Base-by-base conservation (phyloP, 2,888 invertebrate genomes). In the Pachymerium ferrugineum region DNA sequence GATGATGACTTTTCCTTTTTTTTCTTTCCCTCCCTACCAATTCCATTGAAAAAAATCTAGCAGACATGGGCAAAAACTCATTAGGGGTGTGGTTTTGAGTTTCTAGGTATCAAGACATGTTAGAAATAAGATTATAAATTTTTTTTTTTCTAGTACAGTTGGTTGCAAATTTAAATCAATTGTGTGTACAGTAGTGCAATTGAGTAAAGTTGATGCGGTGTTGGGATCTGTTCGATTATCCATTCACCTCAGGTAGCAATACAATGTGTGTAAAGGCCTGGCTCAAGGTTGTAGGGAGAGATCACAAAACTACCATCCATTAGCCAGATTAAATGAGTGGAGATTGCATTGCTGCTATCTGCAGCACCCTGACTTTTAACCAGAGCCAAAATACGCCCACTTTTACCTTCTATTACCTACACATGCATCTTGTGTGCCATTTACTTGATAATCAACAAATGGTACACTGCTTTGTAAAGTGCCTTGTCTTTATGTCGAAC, bases 281-380 rank as follows among this genome's bases (percentile, higher is more conserved):
- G 28, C 25, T 25, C 25, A 62, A 62, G 25, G 28, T 62, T 62
- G 62, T 28, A 62, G 62, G 28, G 62, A 22, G 62, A 28, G 62
- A 62, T 28, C 62, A 62, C 62, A 62, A 62, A 62, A 62, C 62
- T 62, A 62, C 62, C 62, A 62, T 62, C 62, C 62, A 62, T 62
- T 62, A 62, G 62, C 62, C 62, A 62, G 62, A 62, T 62, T 62
- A 62, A 62, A 62, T 62, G 62, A 62, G 62, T 62, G 62, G 62
- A 62, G 62, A 62, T 62, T 62, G 62, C 62, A 62, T 62, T 62
- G 62, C 62, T 62, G 25, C 62, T 62, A 62, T 62, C 62, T 25
- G 62, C 62, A 62, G 62, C n/a, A n/a, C n/a, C 28, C 62, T 62
- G 62, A 62, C 62, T 62, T 62, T 62, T 62, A 62, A 25, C 62